Evolutionary conservation across 2,888 invertebrate genomes (phyloP), one percentile per base, ranked within the genome.

Genomic region (Koerneria pararmatus): DNA sequence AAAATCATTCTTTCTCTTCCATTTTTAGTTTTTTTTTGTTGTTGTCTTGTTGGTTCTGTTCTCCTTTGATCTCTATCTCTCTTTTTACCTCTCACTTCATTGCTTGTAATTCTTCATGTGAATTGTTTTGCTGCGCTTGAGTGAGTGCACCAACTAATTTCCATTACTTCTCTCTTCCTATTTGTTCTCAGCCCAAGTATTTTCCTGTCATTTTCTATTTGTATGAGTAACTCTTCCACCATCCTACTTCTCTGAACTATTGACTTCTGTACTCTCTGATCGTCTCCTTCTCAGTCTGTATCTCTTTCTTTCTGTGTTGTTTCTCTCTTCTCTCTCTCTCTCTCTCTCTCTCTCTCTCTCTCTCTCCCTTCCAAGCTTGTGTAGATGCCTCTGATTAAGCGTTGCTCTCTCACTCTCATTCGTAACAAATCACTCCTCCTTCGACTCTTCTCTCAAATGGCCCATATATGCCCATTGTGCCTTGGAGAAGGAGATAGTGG

Each of bases 371-470:
- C 5, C 24, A 49, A 49, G 5, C 49, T n/a, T n/a, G n/a, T n/a
- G n/a, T n/a, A n/a, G n/a, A n/a, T n/a, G n/a, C 49, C 4, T 49
- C 1, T 34, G 32, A 57, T 54, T 54, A 19, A 54, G 4, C 3
- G 6, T 27, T n/a, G 27, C 19, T 32, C 2, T 22, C 4, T n/a
- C 22, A 51, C 11, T 27, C 3, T 57, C 11, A n/a, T n/a, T n/a
- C n/a, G n/a, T n/a, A n/a, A n/a, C n/a, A n/a, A n/a, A n/a, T n/a
- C n/a, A n/a, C n/a, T n/a, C n/a, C n/a, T n/a, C n/a, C n/a, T n/a
- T n/a, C 32, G 34, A 57, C 24, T 34, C 32, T 57, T 57, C 57
- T 35, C 35, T 57, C 32, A n/a, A 35, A 57, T 32, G 34, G 41
- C 22, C n/a, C 34, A 22, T 32, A 6, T 24, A 22, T 57, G 22